Conservation (phyloP, 1,140 invertebrate species). For the Tyrophagus putrescentiae region DNA sequence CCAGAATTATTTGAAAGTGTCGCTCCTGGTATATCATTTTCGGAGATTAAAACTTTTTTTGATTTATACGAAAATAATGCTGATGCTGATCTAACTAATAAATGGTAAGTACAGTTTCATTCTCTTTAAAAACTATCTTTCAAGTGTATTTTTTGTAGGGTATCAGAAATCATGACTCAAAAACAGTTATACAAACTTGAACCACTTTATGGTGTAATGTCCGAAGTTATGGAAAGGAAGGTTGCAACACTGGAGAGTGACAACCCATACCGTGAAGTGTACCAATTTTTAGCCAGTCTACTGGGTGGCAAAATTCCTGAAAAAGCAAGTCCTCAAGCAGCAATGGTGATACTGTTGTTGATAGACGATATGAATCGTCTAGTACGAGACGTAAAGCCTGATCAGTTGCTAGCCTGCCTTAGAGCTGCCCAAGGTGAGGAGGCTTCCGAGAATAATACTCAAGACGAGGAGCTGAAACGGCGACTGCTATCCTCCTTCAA, state of each 20-base stretch:
- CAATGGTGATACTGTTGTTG: neutral
- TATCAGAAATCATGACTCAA: neutral
- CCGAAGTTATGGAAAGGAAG: constrained; percentile 3
- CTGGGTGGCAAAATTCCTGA: neutral
- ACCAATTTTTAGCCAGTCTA: neutral
- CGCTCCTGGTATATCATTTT: neutral
- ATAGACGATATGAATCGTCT: neutral
- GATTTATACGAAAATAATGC: constrained; percentile 1
- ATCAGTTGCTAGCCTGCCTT: neutral
- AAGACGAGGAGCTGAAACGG: neutral
- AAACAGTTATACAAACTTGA: constrained; percentile 13
- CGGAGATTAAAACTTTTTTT: neutral
- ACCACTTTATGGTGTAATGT: neutral
- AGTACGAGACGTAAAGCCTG: neutral
- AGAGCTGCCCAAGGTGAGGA: neutral
- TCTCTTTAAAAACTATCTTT: neutral
- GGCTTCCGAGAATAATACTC: neutral
- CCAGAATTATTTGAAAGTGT: neutral
- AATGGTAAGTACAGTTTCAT: neutral
- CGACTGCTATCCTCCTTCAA: neutral
- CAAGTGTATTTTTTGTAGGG: constrained; percentile 8
- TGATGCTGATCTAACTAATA: neutral
- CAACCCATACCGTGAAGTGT: neutral
- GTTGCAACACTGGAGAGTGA: neutral
- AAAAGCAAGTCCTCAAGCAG: neutral